Base-by-base conservation (phyloP, 1,140 invertebrate genomes). In the Carposina sasakii region DNA sequence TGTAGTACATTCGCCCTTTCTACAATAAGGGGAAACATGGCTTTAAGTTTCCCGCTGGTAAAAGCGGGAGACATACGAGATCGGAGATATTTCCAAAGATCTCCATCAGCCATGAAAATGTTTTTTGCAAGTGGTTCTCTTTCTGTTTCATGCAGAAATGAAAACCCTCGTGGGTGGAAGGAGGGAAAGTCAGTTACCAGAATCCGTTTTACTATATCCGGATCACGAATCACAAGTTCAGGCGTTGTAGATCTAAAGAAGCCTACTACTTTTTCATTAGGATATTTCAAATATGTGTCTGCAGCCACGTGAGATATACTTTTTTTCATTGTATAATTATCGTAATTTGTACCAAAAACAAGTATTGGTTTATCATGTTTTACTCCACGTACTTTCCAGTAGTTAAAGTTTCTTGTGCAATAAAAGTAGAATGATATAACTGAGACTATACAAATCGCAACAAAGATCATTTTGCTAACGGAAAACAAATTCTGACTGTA, bases 171-270 rank as follows among this genome's bases (percentile, higher is more conserved):
- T 52, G 87, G 84, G 37, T 82, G 63, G 48, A 90, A 90, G 56
- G 82, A 67, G 9, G 81, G 63, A 55, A 90, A 90, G 57, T 90
- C 88, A 21, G 84, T 87, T 6, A 87, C 63, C 22, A 90, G 62
- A 33, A 90, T 82, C 16, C 74, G 62, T 40, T 85, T 84, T 2
- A 87, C 68, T n/a, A 89, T 52, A 54, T 82, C 78, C 16, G 76
- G 77, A 61, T 86, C 82, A 52, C 67, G 63, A 31, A 76, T 58
- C 0, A 74, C 47, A 16, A 81, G 50, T 63, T 66, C 65, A 1
- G 68, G 78, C 6, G 3, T 19, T 0, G 52, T 67, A 12, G 59
- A 64, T 67, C 64, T 65, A 52, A 42, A 84, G 31, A 68, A 76
- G 8, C 68, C 76, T 1, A 73, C 71, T 8, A 72, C 72, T 61